Percentiles rank a stretch among this genome's conserved stretches.
Conservation (phyloP, 2,888 invertebrate genomes). For the Anodontia alba region DNA sequence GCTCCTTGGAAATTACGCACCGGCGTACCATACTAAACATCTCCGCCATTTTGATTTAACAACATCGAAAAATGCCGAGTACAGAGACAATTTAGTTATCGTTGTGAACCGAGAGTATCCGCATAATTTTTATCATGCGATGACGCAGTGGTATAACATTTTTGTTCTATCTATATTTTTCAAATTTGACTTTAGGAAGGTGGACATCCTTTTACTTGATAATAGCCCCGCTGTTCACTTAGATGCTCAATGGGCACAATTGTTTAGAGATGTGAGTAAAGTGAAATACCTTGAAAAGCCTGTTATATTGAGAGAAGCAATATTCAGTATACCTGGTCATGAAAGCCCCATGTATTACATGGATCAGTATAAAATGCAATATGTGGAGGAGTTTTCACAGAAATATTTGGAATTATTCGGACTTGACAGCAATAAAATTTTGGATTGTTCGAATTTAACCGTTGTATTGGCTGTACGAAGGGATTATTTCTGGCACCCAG, state of each 20-base stretch:
- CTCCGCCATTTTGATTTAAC: neutral
- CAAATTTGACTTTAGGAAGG: conserved; percentile 29
- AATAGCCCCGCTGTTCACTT: conserved; percentile 40
- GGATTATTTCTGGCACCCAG: conserved; percentile 50
- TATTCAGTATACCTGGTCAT: conserved; percentile 54
- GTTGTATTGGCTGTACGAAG: conserved; percentile 35
- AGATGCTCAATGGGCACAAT: conserved; percentile 44
- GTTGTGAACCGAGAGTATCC: conserved; percentile 47
- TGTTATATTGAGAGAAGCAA: conserved; percentile 31
- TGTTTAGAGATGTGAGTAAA: conserved; percentile 34
- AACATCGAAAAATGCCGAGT: neutral
- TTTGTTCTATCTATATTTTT: conserved; percentile 40
- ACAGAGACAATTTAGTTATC: conserved; percentile 4
- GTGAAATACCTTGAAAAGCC: conserved; percentile 25
- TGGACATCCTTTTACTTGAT: conserved; percentile 44
- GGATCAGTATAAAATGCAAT: conserved; percentile 26
- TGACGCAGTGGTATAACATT: conserved; percentile 59
- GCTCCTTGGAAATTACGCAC: conserved; percentile 25
- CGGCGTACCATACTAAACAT: conserved; percentile 2
- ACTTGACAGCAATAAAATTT: conserved; percentile 27
- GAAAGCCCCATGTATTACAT: conserved; percentile 52
- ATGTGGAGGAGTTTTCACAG: conserved; percentile 45
- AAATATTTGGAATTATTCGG: conserved; percentile 35
- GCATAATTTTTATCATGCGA: conserved; percentile 56
- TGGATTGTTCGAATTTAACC: conserved; percentile 36